Conservation (phyloP, 2,113 vertebrate genomes). For the Oceanites oceanicus region DNA sequence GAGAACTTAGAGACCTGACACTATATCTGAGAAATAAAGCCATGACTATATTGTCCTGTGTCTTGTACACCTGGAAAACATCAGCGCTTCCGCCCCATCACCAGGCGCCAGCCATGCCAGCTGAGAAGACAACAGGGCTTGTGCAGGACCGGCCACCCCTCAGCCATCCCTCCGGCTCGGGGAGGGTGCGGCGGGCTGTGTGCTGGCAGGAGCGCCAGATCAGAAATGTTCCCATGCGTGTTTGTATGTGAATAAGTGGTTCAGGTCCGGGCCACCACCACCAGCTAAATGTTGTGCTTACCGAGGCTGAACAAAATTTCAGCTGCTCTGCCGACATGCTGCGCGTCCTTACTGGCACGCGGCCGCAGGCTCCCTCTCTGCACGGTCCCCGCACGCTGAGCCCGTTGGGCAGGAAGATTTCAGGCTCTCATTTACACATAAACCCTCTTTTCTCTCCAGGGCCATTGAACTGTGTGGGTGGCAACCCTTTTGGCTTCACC, state of each 20-base stretch:
- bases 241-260: background rate
- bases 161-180: background rate
- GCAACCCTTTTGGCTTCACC: background rate
- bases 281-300: background rate
- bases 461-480: background rate
- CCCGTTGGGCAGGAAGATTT: background rate
- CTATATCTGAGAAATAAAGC: background rate
- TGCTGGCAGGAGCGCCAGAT: background rate
- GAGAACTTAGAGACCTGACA: background rate
- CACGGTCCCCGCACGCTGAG: background rate
- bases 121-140: rapidly evolving
- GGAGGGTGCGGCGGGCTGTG: background rate
- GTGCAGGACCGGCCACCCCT: background rate
- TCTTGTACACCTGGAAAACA: background rate
- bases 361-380: background rate
- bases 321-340: background rate
- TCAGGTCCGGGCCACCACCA: background rate
- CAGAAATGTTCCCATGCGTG: background rate
- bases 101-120: rapidly evolving
- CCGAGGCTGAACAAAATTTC: background rate
- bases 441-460: background rate
- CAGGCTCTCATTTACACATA: background rate
- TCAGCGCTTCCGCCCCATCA: background rate
- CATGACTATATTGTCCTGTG: background rate
- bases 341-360: background rate